These are phyloP conservation scores for Sinotaia quadrata DNA, from an alignment of 2,888 invertebrate genomes.

Conservation along the genomic window DNA sequence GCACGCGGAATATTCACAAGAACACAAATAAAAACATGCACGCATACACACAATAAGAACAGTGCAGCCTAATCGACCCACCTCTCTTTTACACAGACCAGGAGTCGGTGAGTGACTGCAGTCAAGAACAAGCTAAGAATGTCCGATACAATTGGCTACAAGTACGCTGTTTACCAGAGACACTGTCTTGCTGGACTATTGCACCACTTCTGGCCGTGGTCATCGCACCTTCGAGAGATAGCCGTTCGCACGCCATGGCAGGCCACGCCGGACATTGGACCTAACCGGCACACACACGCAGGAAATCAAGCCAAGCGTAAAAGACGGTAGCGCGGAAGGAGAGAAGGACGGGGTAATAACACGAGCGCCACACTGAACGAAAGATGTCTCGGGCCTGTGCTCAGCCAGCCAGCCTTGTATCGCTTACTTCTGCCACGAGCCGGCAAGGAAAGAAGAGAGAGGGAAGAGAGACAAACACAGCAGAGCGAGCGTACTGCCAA, in stretches of 20 bases:
- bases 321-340: not conserved
- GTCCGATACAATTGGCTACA: not conserved
- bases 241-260: not conserved
- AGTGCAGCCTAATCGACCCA: no score
- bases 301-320: not conserved
- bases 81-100: no score
- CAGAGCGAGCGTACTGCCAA: constrained; percentile 19
- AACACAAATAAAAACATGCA: not conserved
- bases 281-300: not conserved
- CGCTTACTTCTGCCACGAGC: no score
- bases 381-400: no score
- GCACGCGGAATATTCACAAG: not conserved
- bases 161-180: not conserved
- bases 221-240: not conserved
- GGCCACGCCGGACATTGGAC: not conserved
- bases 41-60: not conserved
- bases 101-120: no score
- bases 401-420: no score
- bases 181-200: not conserved
- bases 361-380: not conserved
- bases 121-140: no score
- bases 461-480: constrained; percentile 23
- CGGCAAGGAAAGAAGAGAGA: not conserved
- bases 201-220: not conserved
- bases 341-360: no score